Evolutionary conservation across 92 coral and sea anemone species (phyloP), one percentile per base, ranked within the genome.

Genomic region (Isaurus tuberculatus): DNA sequence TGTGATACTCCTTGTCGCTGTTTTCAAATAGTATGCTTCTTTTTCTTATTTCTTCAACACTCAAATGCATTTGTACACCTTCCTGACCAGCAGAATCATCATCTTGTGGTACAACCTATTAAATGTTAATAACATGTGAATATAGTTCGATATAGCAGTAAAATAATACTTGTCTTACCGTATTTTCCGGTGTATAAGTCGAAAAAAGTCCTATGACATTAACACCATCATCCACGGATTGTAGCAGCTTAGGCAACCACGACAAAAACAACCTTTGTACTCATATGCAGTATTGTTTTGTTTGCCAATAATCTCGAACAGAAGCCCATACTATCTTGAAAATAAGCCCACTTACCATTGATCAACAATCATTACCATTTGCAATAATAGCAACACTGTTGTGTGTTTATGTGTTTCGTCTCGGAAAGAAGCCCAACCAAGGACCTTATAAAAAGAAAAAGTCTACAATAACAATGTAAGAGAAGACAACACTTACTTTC

Each of bases 51-150:
- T 64, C 70, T 64, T 25, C 32, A 64, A 64, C 31, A 64, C 70
- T 64, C 70, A 64, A 11, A 25, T 64, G 70, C 30, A 22, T 64
- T 64, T 64, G 70, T 64, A 64, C 70, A 64, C 32, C 34, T 64
- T 64, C 70, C 30, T 64, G 32, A 64, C 32, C 70, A 64, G 30
- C 70, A 64, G 70, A 64, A 31, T 10, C 19, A 64, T 64, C 70
- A 11, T 64, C 32, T 64, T 64, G 70, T 64, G 70, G 34, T 64
- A 31, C 30, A 31, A 64, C 70, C 36, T 64, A 64, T 64, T 64
- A 64, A 64, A 64, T 25, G 70, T 64, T 64, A 64, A 64, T 31
- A 64, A n/a, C 8, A 48, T 48, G 55, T 48, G 55, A 48, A 48
- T 48, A 48, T 48, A 48, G 55, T 48, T 48, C 7, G 55, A 48